Evolutionary conservation across 2,797 vertebrate genomes (phyloP).

Genomic region (Hydrocynus forskahlii): DNA sequence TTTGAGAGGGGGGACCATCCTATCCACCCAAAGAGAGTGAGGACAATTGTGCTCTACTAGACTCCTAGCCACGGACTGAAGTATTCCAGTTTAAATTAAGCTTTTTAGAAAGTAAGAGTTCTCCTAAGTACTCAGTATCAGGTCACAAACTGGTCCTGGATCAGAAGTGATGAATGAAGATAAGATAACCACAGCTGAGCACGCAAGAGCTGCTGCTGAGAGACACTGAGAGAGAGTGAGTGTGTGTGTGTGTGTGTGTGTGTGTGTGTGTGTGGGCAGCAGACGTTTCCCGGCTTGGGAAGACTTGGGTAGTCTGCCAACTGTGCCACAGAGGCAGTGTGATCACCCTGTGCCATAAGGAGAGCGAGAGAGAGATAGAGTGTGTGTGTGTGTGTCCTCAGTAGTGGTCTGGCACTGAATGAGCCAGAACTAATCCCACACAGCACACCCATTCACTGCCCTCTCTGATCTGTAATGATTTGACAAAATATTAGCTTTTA

Average conservation of each 20-base stretch:
- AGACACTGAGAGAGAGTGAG: background rate
- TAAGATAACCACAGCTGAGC: background rate
- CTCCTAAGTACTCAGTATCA: background rate
- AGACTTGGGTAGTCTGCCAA: conserved; percentile 26
- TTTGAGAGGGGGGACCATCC: no score
- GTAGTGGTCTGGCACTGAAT: conserved; percentile 11
- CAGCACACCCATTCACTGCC: conserved; percentile 3
- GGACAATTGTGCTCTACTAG: no score
- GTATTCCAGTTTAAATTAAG: background rate
- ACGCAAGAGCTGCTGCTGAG: background rate
- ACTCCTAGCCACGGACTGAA: no score
- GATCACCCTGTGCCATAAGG: conserved; percentile 25
- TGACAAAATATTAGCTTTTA: conserved; percentile 9
- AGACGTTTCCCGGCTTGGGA: conserved; percentile 20
- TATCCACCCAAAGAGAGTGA: no score
- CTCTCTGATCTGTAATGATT: background rate
- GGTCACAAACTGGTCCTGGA: background rate
- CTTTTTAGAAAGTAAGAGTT: background rate
- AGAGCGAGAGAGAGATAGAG: background rate
- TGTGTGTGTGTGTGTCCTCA: conserved; percentile 4
- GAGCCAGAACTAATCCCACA: conserved; percentile 34
- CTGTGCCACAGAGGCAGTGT: conserved; percentile 21
- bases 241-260: background rate
- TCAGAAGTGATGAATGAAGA: background rate
- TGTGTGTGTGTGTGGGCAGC: background rate